A percentile compares a stretch with the other conserved stretches of the same genome.
Conservation (phyloP, 1,140 invertebrate genomes). For the Drosophila funebris region DNA sequence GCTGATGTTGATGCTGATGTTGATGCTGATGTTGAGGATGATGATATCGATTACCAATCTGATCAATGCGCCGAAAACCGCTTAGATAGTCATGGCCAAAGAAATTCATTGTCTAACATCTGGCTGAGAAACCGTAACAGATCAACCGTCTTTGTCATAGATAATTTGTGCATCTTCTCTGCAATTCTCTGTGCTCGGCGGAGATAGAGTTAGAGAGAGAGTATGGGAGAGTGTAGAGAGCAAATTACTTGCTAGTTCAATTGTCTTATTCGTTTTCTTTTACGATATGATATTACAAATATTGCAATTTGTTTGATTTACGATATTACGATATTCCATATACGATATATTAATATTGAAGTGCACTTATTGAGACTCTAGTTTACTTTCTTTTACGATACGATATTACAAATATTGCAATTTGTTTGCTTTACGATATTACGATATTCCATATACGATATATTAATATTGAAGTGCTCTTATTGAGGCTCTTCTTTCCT, state of each 20-base stretch:
- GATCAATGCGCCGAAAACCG: conserved; percentile 68
- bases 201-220: background rate
- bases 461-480: background rate
- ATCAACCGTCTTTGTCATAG: conserved; percentile 23
- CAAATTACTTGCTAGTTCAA: background rate
- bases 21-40: background rate
- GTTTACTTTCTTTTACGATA: background rate
- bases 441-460: background rate
- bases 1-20: conserved; percentile 2
- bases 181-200: background rate
- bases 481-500: too few relatives aligned
- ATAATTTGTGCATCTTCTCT: conserved; percentile 34
- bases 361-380: too few relatives aligned
- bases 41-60: conserved; percentile 23
- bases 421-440: background rate
- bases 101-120: conserved; percentile 66
- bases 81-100: conserved; percentile 71
- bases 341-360: background rate
- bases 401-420: background rate
- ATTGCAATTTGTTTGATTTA: background rate
- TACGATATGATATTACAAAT: background rate
- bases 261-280: background rate
- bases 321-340: background rate
- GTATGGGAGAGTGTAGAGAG: background rate
- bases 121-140: conserved; percentile 35